Conservation (phyloP, 2,888 invertebrate genomes). For the Drosophila macrospina region DNA sequence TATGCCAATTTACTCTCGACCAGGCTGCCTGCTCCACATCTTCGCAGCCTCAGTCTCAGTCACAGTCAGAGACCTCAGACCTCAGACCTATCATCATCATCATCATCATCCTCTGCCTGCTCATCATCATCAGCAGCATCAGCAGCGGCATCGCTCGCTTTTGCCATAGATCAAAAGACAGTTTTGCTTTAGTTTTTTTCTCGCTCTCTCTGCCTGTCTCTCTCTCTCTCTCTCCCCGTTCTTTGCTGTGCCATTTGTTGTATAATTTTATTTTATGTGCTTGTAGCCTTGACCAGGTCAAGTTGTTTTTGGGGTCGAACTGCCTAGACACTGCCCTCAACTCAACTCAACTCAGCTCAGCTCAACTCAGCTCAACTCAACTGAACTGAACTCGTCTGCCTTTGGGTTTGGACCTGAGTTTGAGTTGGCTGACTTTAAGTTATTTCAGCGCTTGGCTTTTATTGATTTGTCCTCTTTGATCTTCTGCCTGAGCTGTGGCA, state of each 20-base stretch:
- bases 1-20: slow-evolving; percentile 78
- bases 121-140: slow-evolving; percentile 50
- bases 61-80: slow-evolving; percentile 17
- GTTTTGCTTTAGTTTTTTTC: slow-evolving; percentile 79
- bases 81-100: slow-evolving; percentile 49
- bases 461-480: slow-evolving; percentile 83
- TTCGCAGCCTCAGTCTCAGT: slow-evolving; percentile 23
- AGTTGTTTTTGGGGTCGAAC: slow-evolving; percentile 72
- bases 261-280: slow-evolving; percentile 81
- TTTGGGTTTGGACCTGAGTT: slow-evolving; percentile 3
- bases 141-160: slow-evolving; percentile 39
- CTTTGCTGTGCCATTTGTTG: slow-evolving; percentile 54
- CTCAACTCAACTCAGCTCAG: slow-evolving; percentile 10
- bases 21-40: slow-evolving; percentile 69
- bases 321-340: slow-evolving; percentile 41
- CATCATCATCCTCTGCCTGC: slow-evolving; percentile 35
- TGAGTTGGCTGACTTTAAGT: slow-evolving; percentile 66
- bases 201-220: slow-evolving; percentile 12
- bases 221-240: slow-evolving; percentile 3
- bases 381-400: slow-evolving; percentile 6
- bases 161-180: slow-evolving; percentile 81
- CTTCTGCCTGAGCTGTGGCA: slow-evolving; percentile 77
- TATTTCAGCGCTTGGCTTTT: slow-evolving; percentile 69
- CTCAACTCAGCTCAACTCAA: slow-evolving; percentile 9
- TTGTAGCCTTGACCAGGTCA: slow-evolving; percentile 83